Base-by-base conservation (phyloP, 53 echinoderm and acorn worm species). In the Patiria pectinifera region DNA sequence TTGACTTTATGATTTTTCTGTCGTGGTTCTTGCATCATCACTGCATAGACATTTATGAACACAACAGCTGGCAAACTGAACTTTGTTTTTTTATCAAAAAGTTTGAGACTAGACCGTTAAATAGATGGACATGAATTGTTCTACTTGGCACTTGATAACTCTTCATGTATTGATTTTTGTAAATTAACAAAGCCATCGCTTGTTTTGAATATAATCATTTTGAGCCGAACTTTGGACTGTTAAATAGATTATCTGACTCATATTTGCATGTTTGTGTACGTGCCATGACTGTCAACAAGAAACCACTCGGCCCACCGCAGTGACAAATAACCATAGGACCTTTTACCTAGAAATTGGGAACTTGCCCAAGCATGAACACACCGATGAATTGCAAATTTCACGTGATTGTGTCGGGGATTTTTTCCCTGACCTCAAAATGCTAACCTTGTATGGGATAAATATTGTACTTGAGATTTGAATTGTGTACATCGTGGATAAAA, bases 191-290 rank as follows among this genome's bases (percentile, higher is more conserved):
- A 88, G 61, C 78, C 19, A 59, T 11, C 3, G 13, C 14, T 44
- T 48, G 19, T 86, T 86, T 80, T 69, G 90, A 90, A 90, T 90
- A 90, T 80, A 81, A 90, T 90, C 66, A 90, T 69, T 62, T 69
- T 45, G 81, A 90, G 66, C 70, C 69, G 80, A 69, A 80, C 90
- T 90, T 90, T 90, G 90, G 45, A 79, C 89, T 62, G 80, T 66
- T 80, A 25, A 21, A 25, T 69, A 48, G 69, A 90, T 90, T 25
- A 80, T 59, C 77, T 78, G 85, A 86, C 86, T 86, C 86, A 86
- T 72, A 48, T 53, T 47, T 77, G 80, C 45, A 86, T 48, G 21
- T 53, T 59, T 77, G 80, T 79, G 80, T 46, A 79, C 80, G 19
- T 46, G 18, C 62, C 26, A 83, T 61, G 24, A 61, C 62, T 59